Base-by-base conservation (phyloP, 2,113 vertebrate species). In the Sylvilagus bachmani region DNA sequence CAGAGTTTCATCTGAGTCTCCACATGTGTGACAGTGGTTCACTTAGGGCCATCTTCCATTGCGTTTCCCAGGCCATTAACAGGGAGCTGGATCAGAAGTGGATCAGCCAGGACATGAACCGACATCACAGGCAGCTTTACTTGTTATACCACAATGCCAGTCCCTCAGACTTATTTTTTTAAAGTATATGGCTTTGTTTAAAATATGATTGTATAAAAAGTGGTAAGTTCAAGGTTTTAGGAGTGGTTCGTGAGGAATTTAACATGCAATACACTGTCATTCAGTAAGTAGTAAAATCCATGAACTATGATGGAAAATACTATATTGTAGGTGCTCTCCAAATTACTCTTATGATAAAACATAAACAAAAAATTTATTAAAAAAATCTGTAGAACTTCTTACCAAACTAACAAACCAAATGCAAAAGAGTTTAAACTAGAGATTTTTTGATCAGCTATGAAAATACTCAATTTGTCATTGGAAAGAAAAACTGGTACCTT, bases 111-210 rank as follows among this genome's bases (percentile, higher is more conserved):
- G 55, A 58, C 55, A 58, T 21, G 19, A 14, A 58, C 55, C 4
- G 14, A 58, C 55, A 16, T 58, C 19, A 19, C 19, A 58, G 19
- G 55, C 55, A 58, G 55, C 19, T 58, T 58, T 58, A 21, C 55
- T 3, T 16, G 55, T 17, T 58, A 16, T 58, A 58, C 55, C 55
- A 19, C 55, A 58, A 58, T 19, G 19, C 19, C 17, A 3, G 55
- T 58, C 55, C 55, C 55, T 58, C 55, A 58, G 19, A 44, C 5
- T 58, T 58, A 58, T 58, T 71, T 36, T 36, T 96, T 93, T 93
- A 58, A n/a, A 97, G 96, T 98, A 97, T 98, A 51, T 13, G 6
- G 96, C 96, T 98, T 98, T 98, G 97, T 98, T 98, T 96, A 97
- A 98, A 98, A 98, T 94, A 97, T 97, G 36, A 94, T 97, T 97